Conservation (phyloP, 2,888 invertebrate genomes). For the Trachelus tabidus region DNA sequence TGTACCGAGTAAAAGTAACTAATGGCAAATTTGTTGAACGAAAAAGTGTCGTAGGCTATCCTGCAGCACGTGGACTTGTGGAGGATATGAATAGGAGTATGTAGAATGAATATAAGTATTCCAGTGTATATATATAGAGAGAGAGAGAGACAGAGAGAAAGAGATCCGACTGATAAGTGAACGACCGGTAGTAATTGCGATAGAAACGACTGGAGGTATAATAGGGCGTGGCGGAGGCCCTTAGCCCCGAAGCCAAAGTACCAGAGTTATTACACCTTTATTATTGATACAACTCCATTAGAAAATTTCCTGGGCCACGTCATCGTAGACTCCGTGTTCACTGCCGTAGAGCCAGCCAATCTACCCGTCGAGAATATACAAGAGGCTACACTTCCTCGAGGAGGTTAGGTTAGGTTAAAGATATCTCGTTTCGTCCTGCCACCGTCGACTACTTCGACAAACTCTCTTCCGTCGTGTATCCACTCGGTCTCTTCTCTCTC, state of each 20-base stretch:
- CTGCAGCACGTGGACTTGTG: no score
- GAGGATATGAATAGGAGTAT: no score
- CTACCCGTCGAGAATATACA: not conserved
- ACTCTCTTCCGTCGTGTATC: no score
- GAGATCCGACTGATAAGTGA: not conserved
- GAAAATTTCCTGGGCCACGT: slow-evolving; percentile 15
- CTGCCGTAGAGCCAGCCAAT: not conserved
- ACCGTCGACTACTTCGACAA: not conserved
- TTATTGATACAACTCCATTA: slow-evolving; percentile 47
- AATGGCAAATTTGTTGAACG: no score
- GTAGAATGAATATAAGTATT: no score
- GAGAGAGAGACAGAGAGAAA: no score
- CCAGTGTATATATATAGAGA: no score
- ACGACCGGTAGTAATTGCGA: slow-evolving; percentile 29
- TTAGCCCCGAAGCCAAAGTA: slow-evolving; percentile 18
- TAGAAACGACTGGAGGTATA: slow-evolving; percentile 33
- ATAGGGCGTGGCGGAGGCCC: slow-evolving; percentile 37
- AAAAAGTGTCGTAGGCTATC: no score
- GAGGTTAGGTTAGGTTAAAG: not conserved
- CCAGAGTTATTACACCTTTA: slow-evolving; percentile 41
- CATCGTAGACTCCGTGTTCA: not conserved
- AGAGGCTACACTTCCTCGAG: not conserved
- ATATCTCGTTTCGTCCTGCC: not conserved
- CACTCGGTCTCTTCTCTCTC: not conserved
- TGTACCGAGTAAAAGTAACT: no score